Evolutionary conservation across 2,888 invertebrate genomes (phyloP).

Genomic region (Polylopha cassiicola): DNA sequence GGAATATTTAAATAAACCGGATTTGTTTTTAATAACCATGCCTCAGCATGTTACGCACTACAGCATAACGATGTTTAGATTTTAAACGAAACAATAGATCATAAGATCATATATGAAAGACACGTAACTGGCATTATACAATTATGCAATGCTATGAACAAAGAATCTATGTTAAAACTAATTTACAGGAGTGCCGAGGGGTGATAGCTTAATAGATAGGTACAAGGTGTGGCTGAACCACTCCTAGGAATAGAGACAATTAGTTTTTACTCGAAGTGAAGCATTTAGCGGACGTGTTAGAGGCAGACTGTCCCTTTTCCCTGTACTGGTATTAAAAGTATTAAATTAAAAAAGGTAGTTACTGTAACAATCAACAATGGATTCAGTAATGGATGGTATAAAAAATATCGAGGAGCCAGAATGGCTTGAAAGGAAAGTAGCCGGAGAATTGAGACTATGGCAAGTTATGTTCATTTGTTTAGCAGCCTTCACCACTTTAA

Average conservation of each 20-base stretch:
- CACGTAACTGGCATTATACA: no score
- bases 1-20: no score
- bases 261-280: slow-evolving; percentile 50
- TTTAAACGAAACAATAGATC: no score
- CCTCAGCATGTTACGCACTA: no score
- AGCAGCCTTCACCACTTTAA: slow-evolving; percentile 78
- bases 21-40: no score
- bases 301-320: slow-evolving; percentile 22
- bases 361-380: slow-evolving; percentile 39
- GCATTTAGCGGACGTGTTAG: slow-evolving; percentile 39
- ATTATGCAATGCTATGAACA: slow-evolving; percentile 3
- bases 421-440: slow-evolving; percentile 84
- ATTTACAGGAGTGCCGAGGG: slow-evolving; percentile 49
- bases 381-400: slow-evolving; percentile 60
- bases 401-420: slow-evolving; percentile 75
- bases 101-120: no score
- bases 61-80: no score
- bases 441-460: slow-evolving; percentile 87
- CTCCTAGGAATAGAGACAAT: slow-evolving; percentile 64
- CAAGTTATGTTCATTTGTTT: slow-evolving; percentile 86
- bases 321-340: slow-evolving; percentile 15
- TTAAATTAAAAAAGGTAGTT: slow-evolving; percentile 16
- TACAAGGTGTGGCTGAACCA: slow-evolving; percentile 66
- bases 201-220: slow-evolving; percentile 48
- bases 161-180: slow-evolving; percentile 15